phyloP scores from a whole-genome alignment of 2,797 vertebrate genomes.

The Botia kubotai region DNA sequence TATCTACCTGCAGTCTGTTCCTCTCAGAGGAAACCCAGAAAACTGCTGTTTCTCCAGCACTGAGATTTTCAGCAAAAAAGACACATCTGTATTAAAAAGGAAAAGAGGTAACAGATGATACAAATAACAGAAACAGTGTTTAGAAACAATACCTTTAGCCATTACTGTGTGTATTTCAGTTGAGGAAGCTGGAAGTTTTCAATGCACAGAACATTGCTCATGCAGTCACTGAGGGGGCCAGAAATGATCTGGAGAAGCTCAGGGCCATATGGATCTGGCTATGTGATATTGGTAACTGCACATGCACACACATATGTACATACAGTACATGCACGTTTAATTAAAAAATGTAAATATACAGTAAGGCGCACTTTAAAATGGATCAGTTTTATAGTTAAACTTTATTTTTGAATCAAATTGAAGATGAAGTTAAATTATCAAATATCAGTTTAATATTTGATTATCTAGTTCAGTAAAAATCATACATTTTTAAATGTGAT shows the following conservation, averaged over 20 bases:
- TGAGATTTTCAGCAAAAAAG: constrained; percentile 74
- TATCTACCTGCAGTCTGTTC: constrained; percentile 56
- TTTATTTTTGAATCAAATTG: too few relatives aligned
- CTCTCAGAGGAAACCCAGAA: constrained; percentile 64
- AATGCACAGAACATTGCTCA: constrained; percentile 72
- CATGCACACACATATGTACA: not conserved
- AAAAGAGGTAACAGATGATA: constrained; percentile 70
- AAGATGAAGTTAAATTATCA: too few relatives aligned
- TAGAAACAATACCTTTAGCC: not conserved
- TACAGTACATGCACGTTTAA: not conserved
- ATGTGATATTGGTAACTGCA: constrained; percentile 81
- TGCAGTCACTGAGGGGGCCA: constrained; percentile 73
- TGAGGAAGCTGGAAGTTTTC: constrained; percentile 68
- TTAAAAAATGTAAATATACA: not conserved
- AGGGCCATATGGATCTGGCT: constrained; percentile 85
- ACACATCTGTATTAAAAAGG: constrained; percentile 73
- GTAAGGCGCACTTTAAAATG: too few relatives aligned
- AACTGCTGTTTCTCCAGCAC: constrained; percentile 75
- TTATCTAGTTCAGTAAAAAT: too few relatives aligned
- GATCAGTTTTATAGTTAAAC: too few relatives aligned
- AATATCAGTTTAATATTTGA: too few relatives aligned
- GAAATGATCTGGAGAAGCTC: constrained; percentile 77
- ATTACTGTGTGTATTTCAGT: constrained; percentile 64
- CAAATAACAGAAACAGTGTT: not conserved
- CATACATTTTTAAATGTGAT: too few relatives aligned